phyloP scores from a whole-genome alignment of 2,888 invertebrate species.

The Blera fallax region DNA sequence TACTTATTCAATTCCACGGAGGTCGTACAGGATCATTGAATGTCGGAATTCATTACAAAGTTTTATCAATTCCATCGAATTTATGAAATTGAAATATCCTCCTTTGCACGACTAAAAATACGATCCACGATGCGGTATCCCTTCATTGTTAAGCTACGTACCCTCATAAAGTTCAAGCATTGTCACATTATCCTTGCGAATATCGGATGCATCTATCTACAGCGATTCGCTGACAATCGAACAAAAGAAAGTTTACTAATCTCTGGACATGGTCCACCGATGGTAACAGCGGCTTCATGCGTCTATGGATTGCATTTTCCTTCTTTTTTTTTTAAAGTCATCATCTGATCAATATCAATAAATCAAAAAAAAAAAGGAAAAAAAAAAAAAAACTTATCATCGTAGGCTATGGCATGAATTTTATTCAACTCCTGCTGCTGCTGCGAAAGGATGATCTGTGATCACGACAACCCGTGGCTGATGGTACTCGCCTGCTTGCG shows the following conservation, averaged over 20 bases:
- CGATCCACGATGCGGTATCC: background rate
- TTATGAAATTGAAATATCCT: constrained; percentile 62
- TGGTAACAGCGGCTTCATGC: background rate
- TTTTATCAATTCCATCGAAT: constrained; percentile 43
- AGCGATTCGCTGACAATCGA: constrained; percentile 48
- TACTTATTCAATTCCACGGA: constrained; percentile 43
- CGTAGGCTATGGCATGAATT: constrained; percentile 37
- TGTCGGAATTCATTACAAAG: constrained; percentile 51
- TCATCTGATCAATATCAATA: constrained; percentile 70
- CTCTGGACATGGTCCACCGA: constrained; percentile 59
- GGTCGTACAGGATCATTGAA: constrained; percentile 48
- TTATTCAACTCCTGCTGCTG: constrained; percentile 24
- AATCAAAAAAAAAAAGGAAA: constrained; percentile 43
- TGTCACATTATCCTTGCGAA: constrained; percentile 63
- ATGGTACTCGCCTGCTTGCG: constrained; percentile 24
- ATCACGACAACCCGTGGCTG: constrained; percentile 61
- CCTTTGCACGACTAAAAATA: constrained; percentile 24
- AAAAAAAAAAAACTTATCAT: constrained; percentile 7
- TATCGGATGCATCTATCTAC: constrained; percentile 40
- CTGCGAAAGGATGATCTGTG: constrained; percentile 62
- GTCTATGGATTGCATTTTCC: background rate
- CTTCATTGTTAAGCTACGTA: background rate
- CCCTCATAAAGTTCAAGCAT: constrained; percentile 61
- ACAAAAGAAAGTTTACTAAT: constrained; percentile 66
- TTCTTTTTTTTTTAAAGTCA: constrained; percentile 9